Percentiles rank a stretch among this genome's conserved stretches.
phyloP scores from a whole-genome alignment of 1,140 invertebrate species.

The Schlechtendalia chinensis region DNA sequence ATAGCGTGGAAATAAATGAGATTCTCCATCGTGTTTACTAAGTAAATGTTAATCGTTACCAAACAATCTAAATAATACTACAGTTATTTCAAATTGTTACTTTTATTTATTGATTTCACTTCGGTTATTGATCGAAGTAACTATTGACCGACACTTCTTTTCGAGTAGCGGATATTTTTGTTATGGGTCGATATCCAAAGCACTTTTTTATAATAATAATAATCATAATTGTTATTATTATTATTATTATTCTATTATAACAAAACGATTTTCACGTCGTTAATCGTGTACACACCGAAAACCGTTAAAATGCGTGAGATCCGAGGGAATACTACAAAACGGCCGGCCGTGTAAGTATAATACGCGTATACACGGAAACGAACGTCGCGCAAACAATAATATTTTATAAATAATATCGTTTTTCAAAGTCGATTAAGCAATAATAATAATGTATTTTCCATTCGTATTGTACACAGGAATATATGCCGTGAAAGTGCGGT shows the following conservation, averaged over 20 bases:
- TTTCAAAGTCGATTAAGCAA: constrained; percentile 29
- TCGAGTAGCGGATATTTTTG: no score
- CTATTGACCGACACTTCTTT: no score
- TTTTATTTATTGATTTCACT: no score
- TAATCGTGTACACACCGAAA: neutral
- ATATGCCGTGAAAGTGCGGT: neutral
- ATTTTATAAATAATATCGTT: neutral
- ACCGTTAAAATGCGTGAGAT: no score
- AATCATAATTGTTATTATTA: neutral
- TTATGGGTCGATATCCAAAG: no score
- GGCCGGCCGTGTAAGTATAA: neutral
- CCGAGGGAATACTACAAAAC: neutral
- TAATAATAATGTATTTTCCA: neutral
- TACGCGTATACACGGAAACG: neutral
- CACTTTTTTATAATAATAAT: no score
- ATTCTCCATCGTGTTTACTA: no score
- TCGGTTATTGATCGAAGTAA: no score
- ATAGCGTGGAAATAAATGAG: no score
- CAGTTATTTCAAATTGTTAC: no score
- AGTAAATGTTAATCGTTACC: no score
- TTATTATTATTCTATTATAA: neutral
- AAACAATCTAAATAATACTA: no score
- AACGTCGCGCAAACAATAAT: neutral
- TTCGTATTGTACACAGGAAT: neutral
- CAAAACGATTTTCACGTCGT: neutral